These are phyloP conservation scores for Chironomus tentans DNA, from an alignment of 2,888 invertebrate species.

Conservation along the genomic window DNA sequence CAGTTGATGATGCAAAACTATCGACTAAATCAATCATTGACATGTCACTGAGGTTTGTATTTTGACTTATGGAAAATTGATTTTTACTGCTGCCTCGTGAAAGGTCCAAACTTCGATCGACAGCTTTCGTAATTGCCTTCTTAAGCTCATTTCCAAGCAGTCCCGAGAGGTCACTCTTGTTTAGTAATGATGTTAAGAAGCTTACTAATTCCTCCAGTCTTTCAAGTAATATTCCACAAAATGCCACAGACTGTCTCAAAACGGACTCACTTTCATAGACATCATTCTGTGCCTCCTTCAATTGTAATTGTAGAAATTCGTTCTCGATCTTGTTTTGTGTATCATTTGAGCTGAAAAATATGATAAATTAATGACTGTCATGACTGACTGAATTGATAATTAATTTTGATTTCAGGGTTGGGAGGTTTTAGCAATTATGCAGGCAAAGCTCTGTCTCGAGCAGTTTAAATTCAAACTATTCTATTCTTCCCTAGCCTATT, in stretches of 20 bases:
- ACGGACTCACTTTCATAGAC: constrained; percentile 37
- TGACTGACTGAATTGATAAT: background rate
- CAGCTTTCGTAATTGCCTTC: constrained; percentile 46
- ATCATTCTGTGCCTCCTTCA: constrained; percentile 34
- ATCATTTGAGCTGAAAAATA: constrained; percentile 6
- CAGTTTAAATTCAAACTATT: too few species aligned
- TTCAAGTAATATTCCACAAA: constrained; percentile 43
- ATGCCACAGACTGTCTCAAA: constrained; percentile 38
- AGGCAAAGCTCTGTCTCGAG: too few species aligned
- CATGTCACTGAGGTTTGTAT: constrained; percentile 36
- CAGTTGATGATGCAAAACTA: constrained; percentile 10
- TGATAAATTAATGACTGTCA: background rate
- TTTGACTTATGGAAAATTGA: background rate
- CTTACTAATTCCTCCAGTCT: constrained; percentile 52
- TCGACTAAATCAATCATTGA: constrained; percentile 40
- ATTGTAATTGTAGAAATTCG: constrained; percentile 29
- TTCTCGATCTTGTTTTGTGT: constrained; percentile 11
- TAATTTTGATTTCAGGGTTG: background rate
- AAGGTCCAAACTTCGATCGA: constrained; percentile 47
- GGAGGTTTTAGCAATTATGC: too few species aligned
- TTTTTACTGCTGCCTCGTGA: constrained; percentile 43
- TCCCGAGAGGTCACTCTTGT: constrained; percentile 47
- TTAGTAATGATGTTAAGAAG: constrained; percentile 50
- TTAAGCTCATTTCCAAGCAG: constrained; percentile 46
- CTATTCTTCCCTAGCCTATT: too few species aligned